Evolutionary conservation across 2,888 invertebrate species (phyloP).

Genomic region (Orthosia incerta): DNA sequence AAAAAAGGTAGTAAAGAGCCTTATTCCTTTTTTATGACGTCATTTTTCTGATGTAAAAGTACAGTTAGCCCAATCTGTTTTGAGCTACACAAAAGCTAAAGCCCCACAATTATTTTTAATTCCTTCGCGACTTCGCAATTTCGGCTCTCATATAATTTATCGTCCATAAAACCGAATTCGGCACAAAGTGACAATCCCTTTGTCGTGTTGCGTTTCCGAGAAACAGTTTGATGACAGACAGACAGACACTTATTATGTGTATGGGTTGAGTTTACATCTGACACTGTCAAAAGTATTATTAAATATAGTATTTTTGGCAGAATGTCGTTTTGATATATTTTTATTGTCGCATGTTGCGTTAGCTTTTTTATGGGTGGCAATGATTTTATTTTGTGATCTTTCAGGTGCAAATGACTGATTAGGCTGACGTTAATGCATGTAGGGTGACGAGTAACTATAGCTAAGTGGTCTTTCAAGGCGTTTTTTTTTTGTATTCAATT

Average conservation of each 20-base stretch:
- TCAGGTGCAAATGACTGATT: constrained; percentile 18
- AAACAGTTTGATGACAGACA: constrained; percentile 66
- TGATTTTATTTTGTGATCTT: constrained; percentile 32
- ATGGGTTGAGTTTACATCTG: constrained; percentile 49
- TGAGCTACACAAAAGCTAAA: constrained; percentile 43
- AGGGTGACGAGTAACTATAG: neutral
- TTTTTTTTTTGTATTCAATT: no score
- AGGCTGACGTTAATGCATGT: neutral
- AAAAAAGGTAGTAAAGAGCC: constrained; percentile 29
- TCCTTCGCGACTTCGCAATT: constrained; percentile 57
- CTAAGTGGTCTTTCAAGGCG: neutral
- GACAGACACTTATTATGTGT: constrained; percentile 63
- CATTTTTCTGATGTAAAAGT: constrained; percentile 50
- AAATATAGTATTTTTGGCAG: constrained; percentile 59
- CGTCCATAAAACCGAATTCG: constrained; percentile 67
- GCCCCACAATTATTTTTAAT: constrained; percentile 63
- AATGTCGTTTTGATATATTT: constrained; percentile 33
- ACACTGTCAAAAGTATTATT: constrained; percentile 55
- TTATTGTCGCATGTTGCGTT: constrained; percentile 17
- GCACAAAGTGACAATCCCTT: constrained; percentile 69
- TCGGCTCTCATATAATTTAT: constrained; percentile 62
- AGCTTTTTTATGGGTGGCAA: constrained; percentile 17
- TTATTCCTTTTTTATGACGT: constrained; percentile 37
- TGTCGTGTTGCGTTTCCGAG: constrained; percentile 61
- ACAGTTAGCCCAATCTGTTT: constrained; percentile 63